A percentile compares a stretch with the other conserved stretches of the same genome.
These are phyloP conservation scores for Nesidiocoris tenuis DNA, from an alignment of 2,888 invertebrate genomes.

Conservation along the genomic window DNA sequence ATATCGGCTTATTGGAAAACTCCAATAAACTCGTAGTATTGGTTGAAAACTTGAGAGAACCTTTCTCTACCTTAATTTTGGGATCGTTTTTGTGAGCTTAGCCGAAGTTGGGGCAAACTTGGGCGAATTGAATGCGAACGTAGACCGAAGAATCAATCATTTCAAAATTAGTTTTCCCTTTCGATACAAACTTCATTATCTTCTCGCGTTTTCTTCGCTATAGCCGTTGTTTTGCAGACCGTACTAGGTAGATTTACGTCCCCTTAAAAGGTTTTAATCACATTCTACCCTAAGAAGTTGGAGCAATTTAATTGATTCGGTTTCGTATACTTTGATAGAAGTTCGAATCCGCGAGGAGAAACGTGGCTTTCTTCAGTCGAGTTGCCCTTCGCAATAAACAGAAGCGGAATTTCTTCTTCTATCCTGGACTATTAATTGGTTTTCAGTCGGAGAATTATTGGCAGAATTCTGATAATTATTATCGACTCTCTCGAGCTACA, in stretches of 20 bases:
- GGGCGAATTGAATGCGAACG: background rate
- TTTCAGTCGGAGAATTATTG: background rate
- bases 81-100: background rate
- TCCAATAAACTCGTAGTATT: no score
- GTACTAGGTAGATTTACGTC: slow-evolving; percentile 13
- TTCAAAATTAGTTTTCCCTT: slow-evolving; percentile 30
- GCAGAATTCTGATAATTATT: background rate
- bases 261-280: slow-evolving; percentile 37
- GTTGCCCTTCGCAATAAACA: background rate
- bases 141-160: slow-evolving; percentile 16
- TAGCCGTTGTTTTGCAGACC: slow-evolving; percentile 31
- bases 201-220: slow-evolving; percentile 27
- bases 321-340: background rate
- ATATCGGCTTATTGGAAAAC: background rate
- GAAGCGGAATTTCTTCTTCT: background rate
- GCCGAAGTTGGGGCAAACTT: background rate
- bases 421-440: background rate
- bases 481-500: no score
- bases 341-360: background rate
- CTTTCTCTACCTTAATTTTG: background rate
- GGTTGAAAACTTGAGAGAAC: background rate
- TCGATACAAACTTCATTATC: slow-evolving; percentile 37
- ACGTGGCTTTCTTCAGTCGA: background rate
- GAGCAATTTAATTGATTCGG: background rate
- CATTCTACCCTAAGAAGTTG: background rate